Evolutionary conservation across 2,888 invertebrate genomes (phyloP).

Genomic region (Eurytoma californica): DNA sequence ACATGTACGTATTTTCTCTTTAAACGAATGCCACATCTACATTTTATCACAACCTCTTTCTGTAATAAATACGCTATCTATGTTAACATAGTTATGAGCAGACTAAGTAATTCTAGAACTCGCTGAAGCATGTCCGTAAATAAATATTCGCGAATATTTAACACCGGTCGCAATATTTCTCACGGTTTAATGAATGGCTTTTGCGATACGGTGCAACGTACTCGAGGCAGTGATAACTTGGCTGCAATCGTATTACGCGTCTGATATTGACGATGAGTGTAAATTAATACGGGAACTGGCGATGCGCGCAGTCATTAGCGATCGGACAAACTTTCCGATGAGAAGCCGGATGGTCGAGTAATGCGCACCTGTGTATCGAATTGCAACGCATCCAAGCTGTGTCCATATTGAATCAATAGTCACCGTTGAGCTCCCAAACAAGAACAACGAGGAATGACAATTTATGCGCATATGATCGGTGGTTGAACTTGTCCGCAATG

Average conservation of each 20-base stretch:
- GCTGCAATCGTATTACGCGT: constrained; percentile 34
- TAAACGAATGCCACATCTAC: too few relatives aligned
- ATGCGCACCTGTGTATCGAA: neutral
- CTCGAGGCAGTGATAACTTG: constrained; percentile 14
- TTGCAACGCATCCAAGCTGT: neutral
- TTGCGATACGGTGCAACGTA: neutral
- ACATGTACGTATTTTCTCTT: too few relatives aligned
- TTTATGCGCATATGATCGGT: constrained; percentile 7
- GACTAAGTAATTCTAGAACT: neutral
- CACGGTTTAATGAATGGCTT: constrained; percentile 8
- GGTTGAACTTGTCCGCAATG: constrained; percentile 6
- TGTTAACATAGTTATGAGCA: too few relatives aligned
- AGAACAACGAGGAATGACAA: neutral
- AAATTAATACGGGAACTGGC: constrained; percentile 25
- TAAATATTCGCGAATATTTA: neutral
- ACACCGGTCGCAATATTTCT: constrained; percentile 18
- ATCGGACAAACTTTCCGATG: constrained; percentile 1
- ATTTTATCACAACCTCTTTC: too few relatives aligned
- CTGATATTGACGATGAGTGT: constrained; percentile 37
- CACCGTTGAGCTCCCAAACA: constrained; percentile 8
- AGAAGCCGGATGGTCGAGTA: neutral
- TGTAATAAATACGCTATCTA: too few relatives aligned
- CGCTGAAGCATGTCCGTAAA: neutral
- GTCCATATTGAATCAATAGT: constrained; percentile 11
- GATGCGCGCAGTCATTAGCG: constrained; percentile 29